Evolutionary conservation across 2,113 vertebrate species (phyloP), one percentile per base, ranked within the genome.

Genomic region (Xenopus borealis): DNA sequence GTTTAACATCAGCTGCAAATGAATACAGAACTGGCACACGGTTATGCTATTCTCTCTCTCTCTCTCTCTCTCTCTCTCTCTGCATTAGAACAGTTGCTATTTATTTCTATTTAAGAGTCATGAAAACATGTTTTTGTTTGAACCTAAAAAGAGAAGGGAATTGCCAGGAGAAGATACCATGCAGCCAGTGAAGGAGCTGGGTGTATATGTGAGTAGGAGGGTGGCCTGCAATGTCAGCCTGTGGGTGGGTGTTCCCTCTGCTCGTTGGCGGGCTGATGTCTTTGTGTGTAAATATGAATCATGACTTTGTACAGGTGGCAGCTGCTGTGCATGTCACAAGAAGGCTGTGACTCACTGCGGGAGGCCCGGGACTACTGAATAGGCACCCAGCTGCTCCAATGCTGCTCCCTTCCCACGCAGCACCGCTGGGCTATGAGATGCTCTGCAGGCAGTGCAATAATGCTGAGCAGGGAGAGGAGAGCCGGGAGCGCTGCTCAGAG

Each of bases 121-220:
- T 76, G 57, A 76, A 76, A 76, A 76, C 73, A 76, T 76, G 68
- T 76, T 76, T 76, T 76, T 44, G 58, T 76, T 76, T 76, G 69
- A 76, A 62, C 58, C 57, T 19, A 69, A 76, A 69, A 58, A 58
- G 62, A 63, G 73, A 66, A 63, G 19, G 73, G 65, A 76, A 76
- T 53, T 62, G 63, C 61, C 78, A 12, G 62, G 30, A 46, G 20
- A 57, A 23, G 64, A 40, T 55, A 47, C 30, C 20, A n/a, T 0
- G 5, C 23, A 69, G 61, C n/a, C 18, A 0, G 76, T 69, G 57
- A 44, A 7, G 13, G 30, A 30, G 63, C 58, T 7, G 10, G 12
- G 58, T 71, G 33, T 40, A 44, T 45, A 69, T 27, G 12, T 40
- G 66, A 52, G 12, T 62, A 62, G 58, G 66, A 69, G 66, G 1